Conservation (phyloP, 2,888 invertebrate genomes). For the Uropetala carovei region DNA sequence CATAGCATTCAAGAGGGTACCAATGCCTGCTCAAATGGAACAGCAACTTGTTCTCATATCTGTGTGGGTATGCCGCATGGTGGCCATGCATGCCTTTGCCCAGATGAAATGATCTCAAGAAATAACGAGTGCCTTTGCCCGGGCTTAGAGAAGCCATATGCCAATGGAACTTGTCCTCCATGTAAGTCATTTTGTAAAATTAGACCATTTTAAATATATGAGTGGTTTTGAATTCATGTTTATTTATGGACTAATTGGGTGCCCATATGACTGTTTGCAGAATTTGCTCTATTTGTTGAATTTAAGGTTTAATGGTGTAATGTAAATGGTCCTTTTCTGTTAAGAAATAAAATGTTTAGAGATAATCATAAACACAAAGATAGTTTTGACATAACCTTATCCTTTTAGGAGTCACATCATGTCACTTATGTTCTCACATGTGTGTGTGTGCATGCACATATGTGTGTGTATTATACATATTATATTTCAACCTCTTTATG, state of each 20-base stretch:
- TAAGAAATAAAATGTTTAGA: no score
- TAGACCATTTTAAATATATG: background rate
- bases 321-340: no score
- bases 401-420: no score
- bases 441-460: no score
- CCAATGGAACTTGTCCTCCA: constrained; percentile 84
- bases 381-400: no score
- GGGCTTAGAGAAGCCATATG: constrained; percentile 80
- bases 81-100: constrained; percentile 85
- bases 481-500: no score
- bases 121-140: constrained; percentile 84
- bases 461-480: no score
- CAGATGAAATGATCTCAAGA: constrained; percentile 82
- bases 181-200: constrained; percentile 67
- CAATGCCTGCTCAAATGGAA: constrained; percentile 82
- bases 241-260: background rate
- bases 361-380: no score
- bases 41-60: constrained; percentile 81
- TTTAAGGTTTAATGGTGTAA: background rate
- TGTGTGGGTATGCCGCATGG: constrained; percentile 87
- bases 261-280: background rate
- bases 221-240: no score
- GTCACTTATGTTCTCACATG: no score
- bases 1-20: constrained; percentile 85
- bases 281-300: background rate